These are phyloP conservation scores for Heliopora coerulea DNA, from an alignment of 92 coral and sea anemone genomes.

Conservation along the genomic window DNA sequence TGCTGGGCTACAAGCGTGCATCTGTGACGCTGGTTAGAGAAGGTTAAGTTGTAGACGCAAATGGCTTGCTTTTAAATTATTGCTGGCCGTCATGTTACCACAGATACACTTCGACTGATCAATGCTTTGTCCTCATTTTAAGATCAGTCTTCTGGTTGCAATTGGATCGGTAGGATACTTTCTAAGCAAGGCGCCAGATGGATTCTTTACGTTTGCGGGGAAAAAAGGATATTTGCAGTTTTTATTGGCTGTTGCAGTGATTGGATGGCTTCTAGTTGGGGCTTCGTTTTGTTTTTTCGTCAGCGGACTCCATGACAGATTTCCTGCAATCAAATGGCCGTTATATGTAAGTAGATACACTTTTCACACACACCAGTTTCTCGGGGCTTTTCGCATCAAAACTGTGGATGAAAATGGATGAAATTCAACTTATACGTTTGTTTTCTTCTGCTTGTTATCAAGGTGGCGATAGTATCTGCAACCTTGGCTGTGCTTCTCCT, in stretches of 20 bases:
- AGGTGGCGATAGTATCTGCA: slow-evolving; percentile 12
- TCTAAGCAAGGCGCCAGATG: neutral
- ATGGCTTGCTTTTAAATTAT: too few relatives aligned
- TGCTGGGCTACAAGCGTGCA: too few relatives aligned
- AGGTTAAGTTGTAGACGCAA: too few relatives aligned
- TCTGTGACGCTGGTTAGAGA: too few relatives aligned
- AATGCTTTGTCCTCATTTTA: neutral
- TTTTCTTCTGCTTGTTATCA: neutral
- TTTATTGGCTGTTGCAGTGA: neutral
- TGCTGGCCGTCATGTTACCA: too few relatives aligned
- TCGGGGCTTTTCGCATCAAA: too few relatives aligned
- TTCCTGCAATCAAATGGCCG: neutral
- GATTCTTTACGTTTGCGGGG: neutral
- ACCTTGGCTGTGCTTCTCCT: slow-evolving; percentile 17
- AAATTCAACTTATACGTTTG: too few relatives aligned
- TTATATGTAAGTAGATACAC: neutral
- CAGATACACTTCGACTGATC: too few relatives aligned
- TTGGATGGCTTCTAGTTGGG: neutral
- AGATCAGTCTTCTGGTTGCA: neutral
- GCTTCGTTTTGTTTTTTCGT: neutral
- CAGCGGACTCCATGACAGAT: neutral
- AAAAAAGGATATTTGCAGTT: neutral
- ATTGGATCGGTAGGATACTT: neutral
- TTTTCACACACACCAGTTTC: too few relatives aligned
- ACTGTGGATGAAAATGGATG: too few relatives aligned